Evolutionary conservation across 2,113 vertebrate species (phyloP), one percentile per base, ranked within the genome.

Genomic region (Pteronura brasiliensis): DNA sequence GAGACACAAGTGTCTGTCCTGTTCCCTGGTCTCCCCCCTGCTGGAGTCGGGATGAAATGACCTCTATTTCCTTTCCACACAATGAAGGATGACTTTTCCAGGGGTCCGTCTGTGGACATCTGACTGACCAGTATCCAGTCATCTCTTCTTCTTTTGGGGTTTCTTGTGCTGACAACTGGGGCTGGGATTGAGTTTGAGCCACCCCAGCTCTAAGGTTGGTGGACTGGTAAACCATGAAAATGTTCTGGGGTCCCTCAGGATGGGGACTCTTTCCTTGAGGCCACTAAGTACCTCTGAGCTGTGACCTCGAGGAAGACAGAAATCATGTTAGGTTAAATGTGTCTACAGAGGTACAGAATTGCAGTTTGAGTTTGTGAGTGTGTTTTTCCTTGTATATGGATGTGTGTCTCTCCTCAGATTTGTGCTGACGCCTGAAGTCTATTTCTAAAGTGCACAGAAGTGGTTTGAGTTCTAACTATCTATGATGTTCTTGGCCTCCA

Each of bases 391-490:
- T 95, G 77, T 42, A 2, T 39, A 67, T 67, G 93, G 52, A 36
- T 12, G 12, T 44, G 69, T 49, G 10, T 81, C 82, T 94, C 86
- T 65, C 76, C 55, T 82, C 42, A 80, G 82, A 52, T 79, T 18
- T 81, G 85, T 71, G 44, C 42, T 76, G 85, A 55, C 59, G 31
- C 57, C 36, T 44, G 31, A 76, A 31, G 69, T 74, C 36, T 59
- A 4, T 79, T 85, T 93, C 88, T 92, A 93, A 96, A 97, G 95
- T 88, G 80, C 95, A 67, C 42, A 2, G 39, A 59, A 84, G 39
- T 85, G 39, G 49, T 59, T 44, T 83, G 82, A 74, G 52, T 95
- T 97, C 65, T 65, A 44, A 42, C 69, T 57, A 39, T 71, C 88
- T 65, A 1, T 17, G 89, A 89, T 65, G 42, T 20, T 65, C 57